Evolutionary conservation across 2,888 invertebrate species (phyloP), one percentile per base, ranked within the genome.

Genomic region (Sipunculus nudus): DNA sequence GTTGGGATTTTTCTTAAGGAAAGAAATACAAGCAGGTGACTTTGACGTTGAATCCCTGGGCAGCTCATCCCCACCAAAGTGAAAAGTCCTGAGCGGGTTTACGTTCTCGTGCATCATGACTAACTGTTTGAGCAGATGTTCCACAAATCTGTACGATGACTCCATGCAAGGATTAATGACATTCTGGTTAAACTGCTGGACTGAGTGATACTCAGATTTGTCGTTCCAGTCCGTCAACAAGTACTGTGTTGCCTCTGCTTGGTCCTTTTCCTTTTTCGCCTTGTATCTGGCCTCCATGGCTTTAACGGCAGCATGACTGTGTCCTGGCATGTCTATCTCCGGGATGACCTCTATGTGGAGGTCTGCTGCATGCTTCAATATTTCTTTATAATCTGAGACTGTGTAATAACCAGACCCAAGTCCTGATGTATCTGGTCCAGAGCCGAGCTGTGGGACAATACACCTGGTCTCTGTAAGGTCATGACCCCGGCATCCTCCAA

Each of bases 271-370:
- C n/a, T 19, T 28, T 46, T n/a, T 32, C 53, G 10, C 55, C 71
- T 66, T 58, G 71, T 74, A 68, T 69, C 77, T 73, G n/a, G 78
- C 67, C 41, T 71, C 69, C 78, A 79, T 79, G 40, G 78, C 71
- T 32, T 64, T 63, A 53, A 80, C 76, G 19, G 78, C 78, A 0
- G 80, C 80, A 45, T 74, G 69, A 10, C 71, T 69, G 55, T 81
- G 80, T 3, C 78, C 78, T 0, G 81, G 81, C 77, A 78, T 76
- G 52, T 80, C 80, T 29, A 81, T 66, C 63, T 80, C 81, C 4
- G 81, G 81, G 21, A 78, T 75, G 21, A 80, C 71, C 59, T 73
- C 67, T 19, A 82, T 75, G 61, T 80, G 74, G 3, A 68, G 71
- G 0, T 54, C 59, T 2, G 63, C 63, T 48, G 82, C 82, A 56